Conservation (phyloP, 2,797 vertebrate species). For the Lagodon rhomboides region DNA sequence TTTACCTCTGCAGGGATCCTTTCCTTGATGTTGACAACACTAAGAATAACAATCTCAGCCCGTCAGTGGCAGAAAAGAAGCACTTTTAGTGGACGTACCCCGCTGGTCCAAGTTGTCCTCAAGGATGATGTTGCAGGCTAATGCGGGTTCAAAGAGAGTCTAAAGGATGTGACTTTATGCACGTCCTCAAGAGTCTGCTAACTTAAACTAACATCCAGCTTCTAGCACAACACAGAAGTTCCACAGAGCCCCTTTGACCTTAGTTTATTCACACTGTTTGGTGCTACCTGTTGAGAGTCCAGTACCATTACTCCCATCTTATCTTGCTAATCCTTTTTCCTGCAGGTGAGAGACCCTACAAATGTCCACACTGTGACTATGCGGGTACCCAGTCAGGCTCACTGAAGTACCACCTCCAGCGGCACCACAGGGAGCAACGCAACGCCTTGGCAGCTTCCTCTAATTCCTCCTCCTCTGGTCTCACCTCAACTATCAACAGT, state of each 20-base stretch:
- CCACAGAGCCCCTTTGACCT: neutral
- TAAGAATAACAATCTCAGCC: too few species aligned
- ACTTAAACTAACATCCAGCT: too few species aligned
- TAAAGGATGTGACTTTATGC: too few species aligned
- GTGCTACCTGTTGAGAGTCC: neutral
- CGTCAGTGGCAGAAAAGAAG: too few species aligned
- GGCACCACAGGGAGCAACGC: slow-evolving; percentile 93
- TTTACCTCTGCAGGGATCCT: too few species aligned
- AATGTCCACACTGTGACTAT: slow-evolving; percentile 96
- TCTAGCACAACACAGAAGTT: too few species aligned
- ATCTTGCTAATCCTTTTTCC: slow-evolving; percentile 1
- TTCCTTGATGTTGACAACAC: too few species aligned
- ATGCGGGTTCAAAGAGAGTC: too few species aligned
- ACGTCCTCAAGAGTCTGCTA: too few species aligned
- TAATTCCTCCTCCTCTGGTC: slow-evolving; percentile 65
- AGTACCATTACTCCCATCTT: neutral
- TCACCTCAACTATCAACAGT: slow-evolving; percentile 65
- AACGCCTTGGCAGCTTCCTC: slow-evolving; percentile 84
- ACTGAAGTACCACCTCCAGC: slow-evolving; percentile 94
- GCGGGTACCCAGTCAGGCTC: slow-evolving; percentile 95
- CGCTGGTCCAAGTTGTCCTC: too few species aligned
- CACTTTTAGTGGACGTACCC: too few species aligned
- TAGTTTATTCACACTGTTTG: neutral
- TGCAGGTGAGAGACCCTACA: slow-evolving; percentile 94
- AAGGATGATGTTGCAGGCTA: too few species aligned